These are phyloP conservation scores for Sebastes miniatus DNA, from an alignment of 2,797 vertebrate genomes.

Conservation along the genomic window DNA sequence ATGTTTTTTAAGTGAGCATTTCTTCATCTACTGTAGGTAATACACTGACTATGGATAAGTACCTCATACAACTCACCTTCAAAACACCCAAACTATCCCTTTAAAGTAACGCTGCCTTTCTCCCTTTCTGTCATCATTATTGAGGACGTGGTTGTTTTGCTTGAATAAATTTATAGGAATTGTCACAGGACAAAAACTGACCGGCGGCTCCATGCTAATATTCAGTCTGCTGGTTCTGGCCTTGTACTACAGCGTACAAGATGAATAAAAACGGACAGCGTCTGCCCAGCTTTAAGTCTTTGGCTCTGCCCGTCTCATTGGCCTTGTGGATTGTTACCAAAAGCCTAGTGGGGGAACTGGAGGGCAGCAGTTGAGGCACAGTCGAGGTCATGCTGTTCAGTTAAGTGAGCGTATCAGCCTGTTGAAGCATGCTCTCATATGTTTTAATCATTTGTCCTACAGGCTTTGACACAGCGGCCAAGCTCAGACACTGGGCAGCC, in stretches of 20 bases:
- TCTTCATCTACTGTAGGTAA: too few species aligned
- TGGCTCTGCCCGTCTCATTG: conserved; percentile 5
- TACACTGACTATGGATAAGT: too few species aligned
- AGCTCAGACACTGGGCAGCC: background rate
- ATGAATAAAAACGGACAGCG: background rate
- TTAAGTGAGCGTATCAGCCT: background rate
- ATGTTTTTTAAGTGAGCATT: too few species aligned
- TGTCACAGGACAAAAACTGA: background rate
- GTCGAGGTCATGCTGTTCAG: conserved; percentile 1
- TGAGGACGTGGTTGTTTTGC: too few species aligned
- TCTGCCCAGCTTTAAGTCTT: background rate
- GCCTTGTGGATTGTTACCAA: conserved; percentile 10
- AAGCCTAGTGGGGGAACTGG: background rate
- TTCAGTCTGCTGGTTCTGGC: background rate
- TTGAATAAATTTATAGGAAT: background rate
- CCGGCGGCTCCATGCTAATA: background rate
- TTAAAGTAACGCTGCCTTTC: background rate
- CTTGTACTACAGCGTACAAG: background rate
- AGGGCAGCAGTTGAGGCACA: background rate
- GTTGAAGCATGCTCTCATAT: background rate
- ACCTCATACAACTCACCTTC: fast-evolving
- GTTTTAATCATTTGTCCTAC: conserved; percentile 24
- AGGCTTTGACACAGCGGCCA: background rate
- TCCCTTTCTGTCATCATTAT: background rate
- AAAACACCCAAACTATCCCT: too few species aligned